These are phyloP conservation scores for Lagorchestes hirsutus DNA, from an alignment of 2,797 vertebrate species.

Conservation along the genomic window DNA sequence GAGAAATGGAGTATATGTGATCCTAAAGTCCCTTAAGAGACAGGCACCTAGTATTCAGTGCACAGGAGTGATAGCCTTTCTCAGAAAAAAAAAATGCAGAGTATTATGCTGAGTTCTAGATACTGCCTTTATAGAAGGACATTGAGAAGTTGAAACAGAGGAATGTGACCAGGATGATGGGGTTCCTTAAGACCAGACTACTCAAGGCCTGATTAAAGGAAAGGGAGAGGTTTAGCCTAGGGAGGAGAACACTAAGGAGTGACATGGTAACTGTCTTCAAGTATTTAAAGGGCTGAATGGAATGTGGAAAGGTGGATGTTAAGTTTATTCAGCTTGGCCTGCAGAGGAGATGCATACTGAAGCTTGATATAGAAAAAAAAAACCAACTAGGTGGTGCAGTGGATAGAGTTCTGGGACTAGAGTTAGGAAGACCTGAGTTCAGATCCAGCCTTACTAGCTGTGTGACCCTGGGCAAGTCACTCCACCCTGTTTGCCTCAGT, in stretches of 20 bases:
- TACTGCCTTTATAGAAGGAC: background rate
- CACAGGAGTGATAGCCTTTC: background rate
- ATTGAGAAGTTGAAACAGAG: background rate
- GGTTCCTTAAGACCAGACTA: background rate
- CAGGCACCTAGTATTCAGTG: background rate
- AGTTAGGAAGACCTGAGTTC: too few species aligned
- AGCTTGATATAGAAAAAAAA: too few species aligned
- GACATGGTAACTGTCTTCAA: background rate
- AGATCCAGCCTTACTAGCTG: too few species aligned
- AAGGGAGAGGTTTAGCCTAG: background rate
- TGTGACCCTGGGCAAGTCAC: too few species aligned
- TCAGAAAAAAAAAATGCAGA: background rate
- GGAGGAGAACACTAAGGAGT: background rate
- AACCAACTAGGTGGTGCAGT: too few species aligned
- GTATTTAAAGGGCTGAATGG: too few species aligned
- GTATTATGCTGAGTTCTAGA: background rate
- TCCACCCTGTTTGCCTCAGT: too few species aligned
- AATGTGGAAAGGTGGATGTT: too few species aligned
- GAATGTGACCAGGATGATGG: background rate
- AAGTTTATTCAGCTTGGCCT: too few species aligned
- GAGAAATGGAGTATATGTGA: background rate
- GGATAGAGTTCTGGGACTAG: too few species aligned
- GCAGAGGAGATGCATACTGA: too few species aligned
- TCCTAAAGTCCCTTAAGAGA: background rate
- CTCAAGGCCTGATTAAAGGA: background rate